Evolutionary conservation across 2,888 invertebrate genomes (phyloP), one percentile per base, ranked within the genome.

Genomic region (Bellardia pandia): DNA sequence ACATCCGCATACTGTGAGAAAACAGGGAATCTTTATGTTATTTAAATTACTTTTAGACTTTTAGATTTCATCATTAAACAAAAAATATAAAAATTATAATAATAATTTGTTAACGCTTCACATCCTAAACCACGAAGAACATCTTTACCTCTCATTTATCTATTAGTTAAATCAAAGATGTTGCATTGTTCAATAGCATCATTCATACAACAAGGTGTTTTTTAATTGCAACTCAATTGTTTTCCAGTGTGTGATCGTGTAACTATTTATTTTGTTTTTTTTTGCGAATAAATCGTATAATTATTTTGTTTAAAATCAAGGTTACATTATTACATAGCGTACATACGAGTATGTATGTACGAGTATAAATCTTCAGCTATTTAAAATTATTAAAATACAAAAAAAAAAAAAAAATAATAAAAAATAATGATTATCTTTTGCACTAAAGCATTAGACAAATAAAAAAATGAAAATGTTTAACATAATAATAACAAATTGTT

Each of bases 191-290:
- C 58, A 58, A 60, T 58, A 74, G 40, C 74, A 45, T 40, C 5
- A 40, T 40, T 5, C 5, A n/a, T 42, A 71, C 3, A 74, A 37
- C 66, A 68, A 66, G 81, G 68, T 66, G 66, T 58, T 56, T 74
- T 74, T 81, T 74, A 74, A 68, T 75, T 81, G 30, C 74, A 81
- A 45, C 48, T 74, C 58, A 66, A 68, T 68, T 81, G 66, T 74
- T 66, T 53, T 72, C 30, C 16, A 11, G 7, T 62, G 3, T 56
- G 13, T 13, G n/a, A 64, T 72, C 9, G 60, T 69, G 2, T 40
- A 60, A 71, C 58, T 69, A 58, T 30, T 3, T 5, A 56, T 14
- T 51, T 45, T n/a, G 6, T 45, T 23, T 68, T 11, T 11, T 51
- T 60, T 78, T 37, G 69, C 69, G 9, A 60, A 1, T 79, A 58